Evolutionary conservation across 2,888 invertebrate genomes (phyloP).

Genomic region (Drosophila paranaensis): DNA sequence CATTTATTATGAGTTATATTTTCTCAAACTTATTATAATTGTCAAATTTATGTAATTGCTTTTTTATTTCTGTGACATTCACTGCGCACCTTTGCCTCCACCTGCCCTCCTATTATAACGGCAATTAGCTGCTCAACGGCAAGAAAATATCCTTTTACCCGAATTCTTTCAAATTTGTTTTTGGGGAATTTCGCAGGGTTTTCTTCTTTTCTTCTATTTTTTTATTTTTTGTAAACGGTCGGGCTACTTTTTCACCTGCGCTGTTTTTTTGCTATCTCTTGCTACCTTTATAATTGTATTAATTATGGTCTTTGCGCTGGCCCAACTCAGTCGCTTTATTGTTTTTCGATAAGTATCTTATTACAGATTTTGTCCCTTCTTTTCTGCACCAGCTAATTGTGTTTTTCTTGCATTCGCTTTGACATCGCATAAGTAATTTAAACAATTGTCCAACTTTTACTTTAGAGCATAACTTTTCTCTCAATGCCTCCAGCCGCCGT

Average conservation of each 20-base stretch:
- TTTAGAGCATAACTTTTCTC: slow-evolving; percentile 3
- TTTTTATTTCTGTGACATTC: too few relatives aligned
- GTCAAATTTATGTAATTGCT: slow-evolving; percentile 3
- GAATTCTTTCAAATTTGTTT: background rate
- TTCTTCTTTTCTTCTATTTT: too few relatives aligned
- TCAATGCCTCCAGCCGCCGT: background rate
- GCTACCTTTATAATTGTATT: slow-evolving; percentile 1
- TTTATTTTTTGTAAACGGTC: background rate
- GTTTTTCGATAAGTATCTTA: slow-evolving; percentile 8
- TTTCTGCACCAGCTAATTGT: background rate
- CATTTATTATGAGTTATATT: too few relatives aligned
- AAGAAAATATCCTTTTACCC: slow-evolving; percentile 2
- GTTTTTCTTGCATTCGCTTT: background rate
- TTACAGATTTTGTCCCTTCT: background rate
- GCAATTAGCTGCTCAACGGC: slow-evolving; percentile 5
- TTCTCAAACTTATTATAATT: too few relatives aligned
- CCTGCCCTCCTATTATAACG: background rate
- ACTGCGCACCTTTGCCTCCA: background rate
- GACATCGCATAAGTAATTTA: slow-evolving; percentile 6
- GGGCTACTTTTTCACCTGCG: too few relatives aligned
- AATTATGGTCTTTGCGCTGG: background rate
- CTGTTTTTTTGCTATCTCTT: background rate
- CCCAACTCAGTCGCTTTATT: background rate
- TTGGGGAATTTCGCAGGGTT: background rate
- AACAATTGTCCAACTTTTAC: slow-evolving; percentile 9